Conservation (phyloP, 2,113 vertebrate species). For the Scophthalmus maximus region DNA sequence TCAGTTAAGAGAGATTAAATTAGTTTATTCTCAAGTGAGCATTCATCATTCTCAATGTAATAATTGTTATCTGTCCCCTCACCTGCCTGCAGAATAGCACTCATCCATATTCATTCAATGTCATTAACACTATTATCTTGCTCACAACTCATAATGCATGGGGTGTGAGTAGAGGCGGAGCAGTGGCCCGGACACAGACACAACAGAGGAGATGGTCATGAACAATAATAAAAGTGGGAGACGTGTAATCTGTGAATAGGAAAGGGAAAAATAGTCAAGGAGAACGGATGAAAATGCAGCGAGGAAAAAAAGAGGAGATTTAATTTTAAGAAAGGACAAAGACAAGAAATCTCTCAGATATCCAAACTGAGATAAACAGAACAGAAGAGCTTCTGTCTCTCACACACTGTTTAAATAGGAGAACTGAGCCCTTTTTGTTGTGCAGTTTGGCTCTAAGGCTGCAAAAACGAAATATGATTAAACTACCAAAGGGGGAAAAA, state of each 20-base stretch:
- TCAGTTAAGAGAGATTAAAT: constrained; percentile 49
- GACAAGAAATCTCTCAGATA: no score
- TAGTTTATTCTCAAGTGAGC: constrained; percentile 36
- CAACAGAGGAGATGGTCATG: constrained; percentile 1
- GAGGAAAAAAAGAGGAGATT: not conserved
- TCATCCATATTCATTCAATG: constrained; percentile 61
- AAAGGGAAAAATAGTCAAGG: not conserved
- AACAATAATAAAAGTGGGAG: constrained; percentile 35
- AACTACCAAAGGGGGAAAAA: not conserved
- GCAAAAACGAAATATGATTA: constrained; percentile 8
- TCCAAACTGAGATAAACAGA: no score
- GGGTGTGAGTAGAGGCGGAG: constrained; percentile 34
- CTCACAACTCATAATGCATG: constrained; percentile 43
- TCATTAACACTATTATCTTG: constrained; percentile 17
- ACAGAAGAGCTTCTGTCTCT: no score
- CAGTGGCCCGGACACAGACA: not conserved
- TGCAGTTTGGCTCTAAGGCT: not conserved
- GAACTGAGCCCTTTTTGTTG: not conserved
- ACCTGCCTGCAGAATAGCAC: constrained; percentile 44
- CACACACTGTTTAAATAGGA: not conserved
- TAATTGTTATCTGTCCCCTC: constrained; percentile 12
- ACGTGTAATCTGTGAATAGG: constrained; percentile 13
- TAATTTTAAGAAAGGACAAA: no score
- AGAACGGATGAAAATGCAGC: not conserved
- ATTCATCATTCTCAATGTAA: constrained; percentile 9